Conservation (phyloP, 1,140 invertebrate genomes). For the Theocolax elegans region DNA sequence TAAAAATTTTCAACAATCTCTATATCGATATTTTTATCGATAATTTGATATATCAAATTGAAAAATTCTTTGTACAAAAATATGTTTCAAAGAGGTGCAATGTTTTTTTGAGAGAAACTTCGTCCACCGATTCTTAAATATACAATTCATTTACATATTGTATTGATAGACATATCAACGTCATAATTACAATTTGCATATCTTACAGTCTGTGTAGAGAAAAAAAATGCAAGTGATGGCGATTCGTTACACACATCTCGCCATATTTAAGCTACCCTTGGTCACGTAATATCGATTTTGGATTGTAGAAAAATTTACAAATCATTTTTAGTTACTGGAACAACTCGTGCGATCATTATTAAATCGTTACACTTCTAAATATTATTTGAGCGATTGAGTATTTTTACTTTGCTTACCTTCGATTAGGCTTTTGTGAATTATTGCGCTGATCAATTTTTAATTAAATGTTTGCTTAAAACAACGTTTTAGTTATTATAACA, state of each 20-base stretch:
- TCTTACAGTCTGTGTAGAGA: conserved; percentile 31
- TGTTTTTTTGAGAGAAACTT: conserved; percentile 16
- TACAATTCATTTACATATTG: conserved; percentile 40
- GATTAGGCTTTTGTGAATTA: no score
- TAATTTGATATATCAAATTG: not conserved
- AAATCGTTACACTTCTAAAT: no score
- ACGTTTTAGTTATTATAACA: no score
- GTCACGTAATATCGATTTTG: conserved; percentile 1
- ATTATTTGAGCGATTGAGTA: no score
- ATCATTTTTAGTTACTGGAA: conserved; percentile 33
- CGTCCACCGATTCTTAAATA: conserved; percentile 18
- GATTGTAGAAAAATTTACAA: conserved; percentile 15
- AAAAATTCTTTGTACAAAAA: conserved; percentile 31
- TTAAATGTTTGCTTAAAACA: no score
- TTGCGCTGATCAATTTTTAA: no score
- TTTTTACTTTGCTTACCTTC: no score
- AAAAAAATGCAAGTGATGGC: conserved; percentile 23
- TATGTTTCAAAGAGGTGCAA: no score
- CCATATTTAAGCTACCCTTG: not conserved
- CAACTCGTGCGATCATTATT: no score
- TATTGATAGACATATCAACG: conserved; percentile 31
- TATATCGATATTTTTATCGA: not conserved
- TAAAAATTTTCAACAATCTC: no score
- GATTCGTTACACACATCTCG: not conserved
- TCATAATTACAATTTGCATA: conserved; percentile 39